phyloP scores from a whole-genome alignment of 2,797 vertebrate species.

The Muraenolepis orangiensis region DNA sequence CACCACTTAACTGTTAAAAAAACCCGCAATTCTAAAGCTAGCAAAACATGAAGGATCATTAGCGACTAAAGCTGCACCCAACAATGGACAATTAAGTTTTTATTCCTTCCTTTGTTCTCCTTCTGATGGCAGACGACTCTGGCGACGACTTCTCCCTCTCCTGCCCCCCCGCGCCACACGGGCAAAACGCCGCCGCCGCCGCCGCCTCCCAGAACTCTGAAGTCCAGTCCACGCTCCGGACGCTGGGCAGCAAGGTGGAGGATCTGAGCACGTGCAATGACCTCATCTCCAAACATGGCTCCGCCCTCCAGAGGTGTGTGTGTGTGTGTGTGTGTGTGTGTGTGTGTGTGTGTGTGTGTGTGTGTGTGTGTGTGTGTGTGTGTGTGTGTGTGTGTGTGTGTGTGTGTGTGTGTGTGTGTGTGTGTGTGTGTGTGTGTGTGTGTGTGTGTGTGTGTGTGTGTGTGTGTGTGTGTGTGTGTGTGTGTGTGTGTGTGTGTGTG shows the following conservation, averaged over 20 bases:
- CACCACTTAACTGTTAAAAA: neutral
- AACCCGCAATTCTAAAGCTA: neutral
- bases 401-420: too few species aligned
- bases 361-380: too few species aligned
- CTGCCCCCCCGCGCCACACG: slow-evolving; percentile 61
- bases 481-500: neutral
- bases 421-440: neutral
- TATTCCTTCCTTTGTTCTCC: neutral
- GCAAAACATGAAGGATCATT: neutral
- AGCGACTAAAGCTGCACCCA: neutral
- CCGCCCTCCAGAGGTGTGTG: slow-evolving; percentile 85
- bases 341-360: too few species aligned
- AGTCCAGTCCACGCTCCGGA: slow-evolving; percentile 89
- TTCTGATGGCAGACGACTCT: slow-evolving; percentile 81
- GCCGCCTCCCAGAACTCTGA: slow-evolving; percentile 82
- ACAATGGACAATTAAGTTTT: neutral
- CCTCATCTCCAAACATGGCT: slow-evolving; percentile 95
- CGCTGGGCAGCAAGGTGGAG: slow-evolving; percentile 91
- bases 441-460: neutral
- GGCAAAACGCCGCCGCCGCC: slow-evolving; percentile 66
- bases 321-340: too few species aligned
- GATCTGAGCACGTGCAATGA: slow-evolving; percentile 96
- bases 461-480: too few species aligned
- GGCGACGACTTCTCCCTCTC: slow-evolving; percentile 86
- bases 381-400: too few species aligned